Conservation (phyloP, 2,113 vertebrate species). For the Phocoena sinus region DNA sequence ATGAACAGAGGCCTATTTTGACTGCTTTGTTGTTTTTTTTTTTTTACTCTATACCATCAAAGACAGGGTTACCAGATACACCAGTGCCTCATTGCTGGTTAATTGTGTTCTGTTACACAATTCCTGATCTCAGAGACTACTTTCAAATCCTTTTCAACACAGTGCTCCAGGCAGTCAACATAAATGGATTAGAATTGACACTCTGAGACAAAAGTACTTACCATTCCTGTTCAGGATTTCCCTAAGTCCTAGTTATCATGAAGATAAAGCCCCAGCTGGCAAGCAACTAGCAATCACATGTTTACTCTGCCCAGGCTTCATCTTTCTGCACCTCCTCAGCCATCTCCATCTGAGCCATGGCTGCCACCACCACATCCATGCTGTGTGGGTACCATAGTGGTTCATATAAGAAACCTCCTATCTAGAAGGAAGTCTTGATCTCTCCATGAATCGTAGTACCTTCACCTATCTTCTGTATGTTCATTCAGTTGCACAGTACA, state of each 20-base stretch:
- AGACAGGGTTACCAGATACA: not conserved
- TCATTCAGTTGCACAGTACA: not conserved
- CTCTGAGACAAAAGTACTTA: not conserved
- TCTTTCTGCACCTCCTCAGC: not conserved
- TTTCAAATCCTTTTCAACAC: slow-evolving; percentile 7
- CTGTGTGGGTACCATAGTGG: not conserved
- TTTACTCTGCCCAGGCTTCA: not conserved
- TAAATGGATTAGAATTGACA: not conserved
- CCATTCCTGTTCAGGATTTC: not conserved
- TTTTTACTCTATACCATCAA: not conserved
- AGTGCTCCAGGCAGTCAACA: not conserved
- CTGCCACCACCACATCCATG: not conserved
- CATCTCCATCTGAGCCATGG: not conserved
- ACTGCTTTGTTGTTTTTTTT: not conserved
- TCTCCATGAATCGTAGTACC: not conserved
- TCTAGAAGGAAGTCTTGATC: not conserved
- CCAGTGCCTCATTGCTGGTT: not conserved
- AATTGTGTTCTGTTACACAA: not conserved
- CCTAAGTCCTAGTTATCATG: not conserved
- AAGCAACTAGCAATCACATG: not conserved
- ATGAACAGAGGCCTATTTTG: not conserved
- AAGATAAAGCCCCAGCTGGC: not conserved
- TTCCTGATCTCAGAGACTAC: not conserved
- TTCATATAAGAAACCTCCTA: not conserved
- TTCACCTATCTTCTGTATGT: not conserved